Evolutionary conservation across 2,113 vertebrate genomes (phyloP).

Genomic region (Spea multiplicata): DNA sequence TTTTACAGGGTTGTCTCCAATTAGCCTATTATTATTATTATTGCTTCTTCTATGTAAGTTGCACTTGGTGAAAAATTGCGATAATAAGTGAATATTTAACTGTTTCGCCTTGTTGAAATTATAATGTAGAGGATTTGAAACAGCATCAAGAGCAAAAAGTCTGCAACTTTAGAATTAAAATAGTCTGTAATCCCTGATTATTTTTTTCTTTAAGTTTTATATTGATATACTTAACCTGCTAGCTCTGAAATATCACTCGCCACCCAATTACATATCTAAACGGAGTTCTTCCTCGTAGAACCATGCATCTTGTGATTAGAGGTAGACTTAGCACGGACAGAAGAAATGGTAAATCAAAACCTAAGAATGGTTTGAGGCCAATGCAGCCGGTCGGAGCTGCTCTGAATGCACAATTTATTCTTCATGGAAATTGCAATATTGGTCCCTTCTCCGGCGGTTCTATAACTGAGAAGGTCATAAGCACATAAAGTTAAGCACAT

Average conservation of each 20-base stretch:
- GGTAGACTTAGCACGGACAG: neutral
- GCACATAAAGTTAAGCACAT: constrained; percentile 35
- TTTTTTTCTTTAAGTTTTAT: no score
- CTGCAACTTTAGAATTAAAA: no score
- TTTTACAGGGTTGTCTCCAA: no score
- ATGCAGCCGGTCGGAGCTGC: neutral
- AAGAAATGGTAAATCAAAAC: constrained; percentile 2
- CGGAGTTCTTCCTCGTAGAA: constrained; percentile 17
- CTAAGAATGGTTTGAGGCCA: constrained; percentile 12
- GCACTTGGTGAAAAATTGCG: no score
- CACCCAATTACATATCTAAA: constrained; percentile 36
- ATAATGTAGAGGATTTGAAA: no score
- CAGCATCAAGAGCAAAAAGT: no score
- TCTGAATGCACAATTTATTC: constrained; percentile 14
- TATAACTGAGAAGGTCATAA: constrained; percentile 22
- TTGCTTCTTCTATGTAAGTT: no score
- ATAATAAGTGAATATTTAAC: no score
- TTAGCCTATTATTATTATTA: no score
- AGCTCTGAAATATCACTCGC: constrained; percentile 15
- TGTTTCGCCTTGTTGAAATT: no score
- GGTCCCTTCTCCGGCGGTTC: constrained; percentile 2
- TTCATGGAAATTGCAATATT: constrained; percentile 30
- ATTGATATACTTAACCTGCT: neutral
- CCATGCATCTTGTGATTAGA: constrained; percentile 34
- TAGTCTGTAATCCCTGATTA: no score